Percentiles rank a stretch among this genome's conserved stretches.
Conservation (phyloP, 2,113 vertebrate genomes). For the Bothrops jararaca region DNA sequence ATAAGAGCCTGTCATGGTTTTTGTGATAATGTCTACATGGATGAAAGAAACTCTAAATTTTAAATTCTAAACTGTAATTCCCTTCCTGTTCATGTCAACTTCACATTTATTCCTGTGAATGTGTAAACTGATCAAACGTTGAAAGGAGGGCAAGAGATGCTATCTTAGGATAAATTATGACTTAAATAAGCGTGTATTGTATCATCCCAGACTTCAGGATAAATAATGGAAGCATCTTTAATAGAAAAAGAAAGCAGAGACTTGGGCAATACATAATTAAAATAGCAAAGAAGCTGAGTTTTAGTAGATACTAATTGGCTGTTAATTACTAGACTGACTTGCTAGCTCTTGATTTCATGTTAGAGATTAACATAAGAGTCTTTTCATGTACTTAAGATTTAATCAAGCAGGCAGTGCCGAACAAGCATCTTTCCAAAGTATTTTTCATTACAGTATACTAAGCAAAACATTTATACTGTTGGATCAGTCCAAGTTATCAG, state of each 20-base stretch:
- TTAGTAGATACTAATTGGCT: conserved; percentile 39
- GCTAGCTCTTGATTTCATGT: conserved; percentile 42
- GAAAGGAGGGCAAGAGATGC: background rate
- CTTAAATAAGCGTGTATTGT: background rate
- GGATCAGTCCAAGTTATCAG: accelerated
- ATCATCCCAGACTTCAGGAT: background rate
- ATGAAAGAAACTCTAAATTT: background rate
- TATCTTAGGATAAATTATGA: background rate
- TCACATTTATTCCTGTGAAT: background rate
- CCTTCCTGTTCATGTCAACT: background rate
- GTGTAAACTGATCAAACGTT: background rate
- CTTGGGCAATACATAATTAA: conserved; percentile 33
- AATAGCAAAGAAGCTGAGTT: conserved; percentile 35
- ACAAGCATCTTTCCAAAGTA: conserved; percentile 10
- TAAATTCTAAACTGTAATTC: background rate
- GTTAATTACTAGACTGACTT: conserved; percentile 48
- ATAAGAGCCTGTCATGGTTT: background rate
- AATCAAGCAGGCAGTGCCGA: conserved; percentile 34
- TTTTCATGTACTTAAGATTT: conserved; percentile 44
- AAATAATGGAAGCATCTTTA: conserved; percentile 14
- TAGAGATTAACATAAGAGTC: conserved; percentile 40
- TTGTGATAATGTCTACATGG: background rate
- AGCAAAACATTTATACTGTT: background rate
- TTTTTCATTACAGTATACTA: background rate
- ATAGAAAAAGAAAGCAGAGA: conserved; percentile 2